Evolutionary conservation across 2,888 invertebrate species (phyloP), one percentile per base, ranked within the genome.

Genomic region (Lapara coniferarum): DNA sequence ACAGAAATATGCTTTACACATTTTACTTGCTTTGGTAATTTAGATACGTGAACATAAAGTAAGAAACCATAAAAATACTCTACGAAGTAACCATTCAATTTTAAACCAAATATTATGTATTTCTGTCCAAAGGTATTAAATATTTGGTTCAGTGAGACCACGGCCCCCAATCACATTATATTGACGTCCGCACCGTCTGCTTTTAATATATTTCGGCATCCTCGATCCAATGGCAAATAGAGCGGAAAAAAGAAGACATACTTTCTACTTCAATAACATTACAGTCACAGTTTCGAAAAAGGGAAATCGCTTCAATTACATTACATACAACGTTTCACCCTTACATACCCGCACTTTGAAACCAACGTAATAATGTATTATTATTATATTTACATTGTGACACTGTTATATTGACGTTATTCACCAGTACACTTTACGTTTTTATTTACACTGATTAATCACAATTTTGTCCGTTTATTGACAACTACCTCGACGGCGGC

Each of bases 401-500:
- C 73, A 69, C 5, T 37, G 37, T 37, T 37, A 37, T 8, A 37
- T 37, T 37, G 37, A 37, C 37, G 37, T 37, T 37, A 37, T 70
- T 66, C 69, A 68, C 70, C 67, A 70, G 68, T 67, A 75, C 72
- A 74, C 63, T 71, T 59, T 69, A 71, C 55, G 51, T 49, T 66
- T 72, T 71, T 85, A 82, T 85, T 66, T 85, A 85, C 84, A 84
- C 72, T 44, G 49, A 66, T 63, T 68, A 13, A n/a, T 46, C 87
- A 93, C 86, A 93, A 89, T 77, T 92, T 89, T 80, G 92, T 93
- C 84, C 92, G 84, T 84, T 92, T 89, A 72, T 92, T 93, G 73
- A 92, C 88, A 75, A 93, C 91, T 71, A 93, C 85, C 82, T 90
- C 92, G 69, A 86, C 86, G 80, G 86, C 78, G 80, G 86, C 82